Base-by-base conservation (phyloP, 2,113 vertebrate genomes). In the Caranx ignobilis region DNA sequence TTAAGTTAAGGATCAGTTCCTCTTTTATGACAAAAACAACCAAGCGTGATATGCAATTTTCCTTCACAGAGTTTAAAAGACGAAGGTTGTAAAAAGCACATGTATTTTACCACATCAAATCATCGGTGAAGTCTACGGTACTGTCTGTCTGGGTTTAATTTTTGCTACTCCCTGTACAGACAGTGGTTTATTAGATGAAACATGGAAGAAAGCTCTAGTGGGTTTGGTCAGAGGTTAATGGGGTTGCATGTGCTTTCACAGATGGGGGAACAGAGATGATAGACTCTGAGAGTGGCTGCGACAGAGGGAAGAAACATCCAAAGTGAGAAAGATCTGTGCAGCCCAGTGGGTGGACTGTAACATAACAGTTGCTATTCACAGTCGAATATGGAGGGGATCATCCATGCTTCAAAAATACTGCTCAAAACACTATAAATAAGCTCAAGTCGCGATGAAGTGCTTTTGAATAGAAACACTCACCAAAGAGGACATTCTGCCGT, bases 141-240 rank as follows among this genome's bases (percentile, higher is more conserved):
- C 11, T 39, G 26, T 35, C 19, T 60, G 8, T 15, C 0, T 31
- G 5, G 3, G 5, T 16, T 55, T 32, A 5, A 37, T 16, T 35
- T 63, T 50, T 63, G 26, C 9, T 11, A 6, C 7, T 43, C 15
- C 21, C 12, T 35, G 12, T 35, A n/a, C 5, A 5, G 35, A 19
- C 45, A 52, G 41, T 2, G 0, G 7, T 75, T 55, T 72, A 75
- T 71, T 41, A 57, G 57, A 69, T 68, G 34, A 72, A 67, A 72
- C 34, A 75, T 39, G 55, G 61, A 54, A 64, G 41, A 37, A 54
- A 19, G 34, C 43, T 59, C 56, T n/a, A 15, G 21, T 54, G 41
- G 73, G 63, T 70, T 54, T 56, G 45, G 7, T 69, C 21, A 45
- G 43, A 71, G 60, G 75, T 76, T 76, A 63, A 79, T 77, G 63